Base-by-base conservation (phyloP, 30 jellyfish, hydroid and myxozoan species). In the Cassiopea xamachana region DNA sequence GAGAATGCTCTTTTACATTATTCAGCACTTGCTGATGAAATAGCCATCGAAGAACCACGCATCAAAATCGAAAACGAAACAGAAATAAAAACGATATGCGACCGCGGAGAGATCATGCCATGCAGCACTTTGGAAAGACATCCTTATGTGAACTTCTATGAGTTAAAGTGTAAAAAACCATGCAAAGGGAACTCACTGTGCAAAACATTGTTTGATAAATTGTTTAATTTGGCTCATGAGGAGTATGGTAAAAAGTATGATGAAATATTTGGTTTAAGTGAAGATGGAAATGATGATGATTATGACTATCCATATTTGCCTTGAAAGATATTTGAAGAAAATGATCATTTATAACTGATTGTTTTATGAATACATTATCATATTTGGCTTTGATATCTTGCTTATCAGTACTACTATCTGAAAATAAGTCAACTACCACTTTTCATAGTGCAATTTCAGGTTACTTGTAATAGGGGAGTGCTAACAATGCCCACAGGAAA, bases 51-150 rank as follows among this genome's bases (percentile, higher is more conserved):
- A n/a, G 80, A 71, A 43, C 80, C 80, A 71, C 80, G 80, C 58
- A 71, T 71, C 51, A 71, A 71, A 71, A n/a, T 71, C 58, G 80
- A 71, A 71, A 71, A 71, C 15, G 15, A 71, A 39, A 71, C 80
- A 71, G 58, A 71, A 15, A 5, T 71, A 39, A 43, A 71, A 27
- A 10, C n/a, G 55, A 71, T 2, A 12, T 71, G 80, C 27, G 16
- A 43, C 50, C 18, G 55, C 45, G 70, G 85, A 8, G 70, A 13
- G 70, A 7, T 55, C 17, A 7, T 76, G 45, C 85, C 72, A 4
- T 76, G 70, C 72, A 59, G 85, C 7, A 48, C 7, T 44, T 44
- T 4, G 1, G 48, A 48, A 10, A 46, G 70, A 44, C 8, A 8
- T 55, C 71, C 13, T 3, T 27, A 16, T 0, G 51, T 1, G 27